These are phyloP conservation scores for Drosophila conformis DNA, from an alignment of 2,888 invertebrate species.

Conservation along the genomic window DNA sequence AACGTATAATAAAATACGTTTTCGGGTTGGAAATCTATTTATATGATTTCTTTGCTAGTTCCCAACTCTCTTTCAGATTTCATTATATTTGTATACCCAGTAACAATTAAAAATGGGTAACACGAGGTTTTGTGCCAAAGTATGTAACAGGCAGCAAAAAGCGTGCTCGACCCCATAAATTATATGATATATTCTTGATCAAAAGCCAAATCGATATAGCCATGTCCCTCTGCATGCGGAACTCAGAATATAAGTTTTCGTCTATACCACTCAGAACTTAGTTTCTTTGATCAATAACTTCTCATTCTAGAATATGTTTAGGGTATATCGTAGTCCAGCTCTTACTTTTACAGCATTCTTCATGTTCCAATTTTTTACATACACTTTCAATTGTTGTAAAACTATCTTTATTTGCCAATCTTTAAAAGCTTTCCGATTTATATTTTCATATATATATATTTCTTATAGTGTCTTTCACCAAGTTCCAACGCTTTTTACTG, in stretches of 20 bases:
- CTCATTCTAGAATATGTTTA: background rate
- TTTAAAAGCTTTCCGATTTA: background rate
- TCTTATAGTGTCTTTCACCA: background rate
- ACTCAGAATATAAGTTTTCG: background rate
- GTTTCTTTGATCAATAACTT: background rate
- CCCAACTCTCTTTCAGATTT: conserved; percentile 1
- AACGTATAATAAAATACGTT: conserved; percentile 1
- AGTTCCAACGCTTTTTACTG: background rate
- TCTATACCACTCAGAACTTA: background rate
- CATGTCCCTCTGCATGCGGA: background rate
- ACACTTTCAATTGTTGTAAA: background rate
- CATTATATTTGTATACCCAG: background rate
- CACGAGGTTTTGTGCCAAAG: background rate
- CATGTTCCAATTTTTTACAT: background rate
- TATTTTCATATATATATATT: background rate
- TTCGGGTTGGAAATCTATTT: conserved; percentile 8
- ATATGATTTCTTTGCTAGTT: background rate
- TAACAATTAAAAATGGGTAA: background rate
- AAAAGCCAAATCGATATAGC: background rate
- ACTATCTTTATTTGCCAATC: background rate
- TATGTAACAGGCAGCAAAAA: background rate
- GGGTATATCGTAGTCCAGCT: background rate
- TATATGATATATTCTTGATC: background rate
- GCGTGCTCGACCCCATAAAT: background rate
- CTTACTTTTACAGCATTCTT: background rate